Conservation (phyloP, 2,888 invertebrate genomes). For the Mechanitis messenoides region DNA sequence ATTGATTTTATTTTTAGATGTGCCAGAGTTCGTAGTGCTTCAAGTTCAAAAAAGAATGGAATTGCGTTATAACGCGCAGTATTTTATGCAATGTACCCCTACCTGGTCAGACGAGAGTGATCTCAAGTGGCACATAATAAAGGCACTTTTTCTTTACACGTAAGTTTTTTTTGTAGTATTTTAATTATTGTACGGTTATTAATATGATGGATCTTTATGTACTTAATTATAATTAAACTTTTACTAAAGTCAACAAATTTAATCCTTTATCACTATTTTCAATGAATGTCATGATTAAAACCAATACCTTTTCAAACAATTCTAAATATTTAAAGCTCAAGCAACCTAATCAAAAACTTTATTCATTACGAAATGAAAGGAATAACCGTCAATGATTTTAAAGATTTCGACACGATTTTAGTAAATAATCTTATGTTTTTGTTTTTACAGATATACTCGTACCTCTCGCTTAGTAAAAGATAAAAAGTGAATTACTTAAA, state of each 20-base stretch:
- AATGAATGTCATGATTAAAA: not conserved
- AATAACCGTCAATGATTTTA: conserved; percentile 6
- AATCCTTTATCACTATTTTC: too few species aligned
- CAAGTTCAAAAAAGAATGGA: conserved; percentile 73
- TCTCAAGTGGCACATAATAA: conserved; percentile 81
- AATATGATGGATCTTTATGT: too few species aligned
- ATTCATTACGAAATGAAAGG: not conserved
- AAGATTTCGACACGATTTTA: not conserved
- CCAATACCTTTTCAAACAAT: not conserved
- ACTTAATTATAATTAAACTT: too few species aligned
- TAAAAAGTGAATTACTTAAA: too few species aligned
- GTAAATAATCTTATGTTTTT: not conserved
- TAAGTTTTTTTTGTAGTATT: conserved; percentile 46
- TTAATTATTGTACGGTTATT: not conserved
- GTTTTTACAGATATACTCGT: too few species aligned
- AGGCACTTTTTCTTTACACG: conserved; percentile 85
- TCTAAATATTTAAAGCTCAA: conserved; percentile 12
- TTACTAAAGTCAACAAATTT: too few species aligned
- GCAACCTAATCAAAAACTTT: conserved; percentile 19
- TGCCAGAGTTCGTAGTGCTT: conserved; percentile 86
- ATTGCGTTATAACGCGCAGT: conserved; percentile 74
- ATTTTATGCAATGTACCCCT: conserved; percentile 83
- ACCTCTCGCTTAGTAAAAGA: too few species aligned
- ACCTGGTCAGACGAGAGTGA: conserved; percentile 84
- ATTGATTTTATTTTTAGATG: conserved; percentile 66